A percentile compares a stretch with the other conserved stretches of the same genome.
Evolutionary conservation across 2,113 vertebrate genomes (phyloP).

Genomic region (Gobiocypris rarus): DNA sequence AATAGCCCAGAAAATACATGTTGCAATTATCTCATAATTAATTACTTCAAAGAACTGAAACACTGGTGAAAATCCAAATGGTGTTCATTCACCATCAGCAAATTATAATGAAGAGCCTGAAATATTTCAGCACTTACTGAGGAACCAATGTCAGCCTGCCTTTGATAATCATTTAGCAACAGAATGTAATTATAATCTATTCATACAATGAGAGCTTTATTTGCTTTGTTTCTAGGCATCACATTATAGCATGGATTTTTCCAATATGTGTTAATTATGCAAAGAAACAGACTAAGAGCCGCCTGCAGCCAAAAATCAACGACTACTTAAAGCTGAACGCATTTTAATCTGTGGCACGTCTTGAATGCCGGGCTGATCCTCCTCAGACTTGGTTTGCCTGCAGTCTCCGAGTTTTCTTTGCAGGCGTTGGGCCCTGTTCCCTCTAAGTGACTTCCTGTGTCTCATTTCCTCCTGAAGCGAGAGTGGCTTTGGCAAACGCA

Average conservation of each 20-base stretch:
- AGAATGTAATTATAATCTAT: constrained; percentile 63
- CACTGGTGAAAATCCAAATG: constrained; percentile 13
- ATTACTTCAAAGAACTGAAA: background rate
- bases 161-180: constrained; percentile 41
- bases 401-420: constrained; percentile 36
- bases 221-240: constrained; percentile 60
- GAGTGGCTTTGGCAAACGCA: constrained; percentile 50
- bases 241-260: constrained; percentile 56
- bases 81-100: constrained; percentile 2
- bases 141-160: constrained; percentile 29
- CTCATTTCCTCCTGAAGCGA: constrained; percentile 51
- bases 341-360: constrained; percentile 63
- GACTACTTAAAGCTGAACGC: constrained; percentile 62
- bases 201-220: constrained; percentile 60
- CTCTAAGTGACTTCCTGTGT: constrained; percentile 52
- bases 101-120: constrained; percentile 19
- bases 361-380: constrained; percentile 53
- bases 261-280: constrained; percentile 65
- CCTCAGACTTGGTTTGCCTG: constrained; percentile 34
- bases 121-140: constrained; percentile 21
- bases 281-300: constrained; percentile 60
- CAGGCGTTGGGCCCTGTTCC: constrained; percentile 35
- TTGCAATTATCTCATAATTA: background rate
- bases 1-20: background rate
- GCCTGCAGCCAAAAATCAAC: constrained; percentile 58